These are phyloP conservation scores for Pocillopora grandis DNA, from an alignment of 92 coral and sea anemone genomes.

Conservation along the genomic window DNA sequence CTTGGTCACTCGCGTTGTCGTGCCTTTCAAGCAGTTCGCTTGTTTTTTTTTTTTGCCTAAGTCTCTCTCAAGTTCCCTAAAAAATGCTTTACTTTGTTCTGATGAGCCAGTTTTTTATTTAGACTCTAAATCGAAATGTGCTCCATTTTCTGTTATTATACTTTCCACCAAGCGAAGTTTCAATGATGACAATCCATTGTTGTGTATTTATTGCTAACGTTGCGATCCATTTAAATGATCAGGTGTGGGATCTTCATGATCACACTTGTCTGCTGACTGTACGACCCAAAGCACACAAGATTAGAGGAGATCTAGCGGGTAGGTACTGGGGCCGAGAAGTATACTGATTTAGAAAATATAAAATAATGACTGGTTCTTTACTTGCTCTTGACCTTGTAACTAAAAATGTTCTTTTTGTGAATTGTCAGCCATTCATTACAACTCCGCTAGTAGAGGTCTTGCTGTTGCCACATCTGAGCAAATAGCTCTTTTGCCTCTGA, in stretches of 20 bases:
- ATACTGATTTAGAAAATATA: background rate
- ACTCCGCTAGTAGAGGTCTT: slow-evolving; percentile 81
- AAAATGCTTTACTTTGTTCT: too few relatives aligned
- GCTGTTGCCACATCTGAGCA: slow-evolving; percentile 98
- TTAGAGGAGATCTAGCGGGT: slow-evolving; percentile 97
- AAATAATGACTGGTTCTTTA: background rate
- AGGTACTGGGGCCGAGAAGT: background rate
- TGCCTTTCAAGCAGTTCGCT: too few relatives aligned
- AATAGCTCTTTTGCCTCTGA: slow-evolving; percentile 87
- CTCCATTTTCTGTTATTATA: too few relatives aligned
- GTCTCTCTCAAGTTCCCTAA: too few relatives aligned
- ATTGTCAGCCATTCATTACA: slow-evolving; percentile 90
- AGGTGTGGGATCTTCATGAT: slow-evolving; percentile 99
- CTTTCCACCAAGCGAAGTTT: too few relatives aligned
- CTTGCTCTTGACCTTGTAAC: background rate
- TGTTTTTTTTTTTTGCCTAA: too few relatives aligned
- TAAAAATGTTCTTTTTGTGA: slow-evolving; percentile 1
- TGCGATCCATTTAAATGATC: too few relatives aligned
- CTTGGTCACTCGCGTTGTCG: too few relatives aligned
- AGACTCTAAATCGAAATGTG: too few relatives aligned
- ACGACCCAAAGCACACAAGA: slow-evolving; percentile 95
- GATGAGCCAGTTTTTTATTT: too few relatives aligned
- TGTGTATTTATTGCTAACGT: too few relatives aligned
- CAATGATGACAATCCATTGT: too few relatives aligned
- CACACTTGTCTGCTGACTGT: slow-evolving; percentile 90